Conservation (phyloP, 2,113 vertebrate species). For the Pedionomus torquatus region DNA sequence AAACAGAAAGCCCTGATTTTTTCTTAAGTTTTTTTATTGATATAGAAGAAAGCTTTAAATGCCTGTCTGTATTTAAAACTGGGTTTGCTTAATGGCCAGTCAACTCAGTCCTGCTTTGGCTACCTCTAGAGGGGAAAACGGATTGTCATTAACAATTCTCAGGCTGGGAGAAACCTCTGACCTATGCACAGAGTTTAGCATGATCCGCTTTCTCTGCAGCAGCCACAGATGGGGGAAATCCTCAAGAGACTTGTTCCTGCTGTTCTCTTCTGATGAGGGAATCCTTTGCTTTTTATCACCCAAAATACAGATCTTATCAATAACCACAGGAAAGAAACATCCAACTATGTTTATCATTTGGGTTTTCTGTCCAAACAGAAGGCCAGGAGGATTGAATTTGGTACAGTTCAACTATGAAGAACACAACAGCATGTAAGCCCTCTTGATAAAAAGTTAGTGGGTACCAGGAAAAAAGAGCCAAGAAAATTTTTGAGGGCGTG, state of each 20-base stretch:
- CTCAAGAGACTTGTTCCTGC: neutral
- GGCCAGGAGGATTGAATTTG: neutral
- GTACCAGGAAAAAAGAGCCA: neutral
- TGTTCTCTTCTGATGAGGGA: neutral
- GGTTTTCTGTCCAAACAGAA: neutral
- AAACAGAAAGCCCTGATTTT: neutral
- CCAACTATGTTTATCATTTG: neutral
- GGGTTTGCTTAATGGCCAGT: neutral
- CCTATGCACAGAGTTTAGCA: neutral
- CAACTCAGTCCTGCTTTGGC: neutral
- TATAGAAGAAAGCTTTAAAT: neutral
- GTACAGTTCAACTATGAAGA: neutral
- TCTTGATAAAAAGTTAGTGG: neutral
- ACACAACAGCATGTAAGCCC: accelerated
- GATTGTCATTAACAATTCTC: neutral
- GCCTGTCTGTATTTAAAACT: neutral
- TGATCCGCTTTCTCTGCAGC: neutral
- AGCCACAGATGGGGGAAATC: neutral
- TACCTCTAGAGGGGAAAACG: neutral
- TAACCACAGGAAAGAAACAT: neutral
- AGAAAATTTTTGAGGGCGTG: neutral
- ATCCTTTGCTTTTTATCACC: neutral
- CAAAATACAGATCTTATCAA: neutral
- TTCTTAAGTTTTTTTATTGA: neutral
- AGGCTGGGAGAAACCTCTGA: neutral